Conservation (phyloP, 2,797 vertebrate species). For the Naso thynnoides region DNA sequence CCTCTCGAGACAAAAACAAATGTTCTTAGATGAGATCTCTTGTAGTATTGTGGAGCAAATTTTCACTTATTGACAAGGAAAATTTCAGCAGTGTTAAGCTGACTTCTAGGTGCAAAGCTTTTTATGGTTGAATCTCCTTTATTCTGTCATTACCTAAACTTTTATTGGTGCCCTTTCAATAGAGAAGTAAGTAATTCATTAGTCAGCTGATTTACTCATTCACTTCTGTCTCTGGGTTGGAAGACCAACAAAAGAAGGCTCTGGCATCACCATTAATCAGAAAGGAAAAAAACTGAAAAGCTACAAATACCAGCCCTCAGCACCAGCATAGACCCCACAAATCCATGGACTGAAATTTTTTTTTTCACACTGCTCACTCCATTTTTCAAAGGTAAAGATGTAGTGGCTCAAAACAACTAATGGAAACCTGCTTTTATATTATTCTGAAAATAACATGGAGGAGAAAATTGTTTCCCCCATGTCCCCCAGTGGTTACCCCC, state of each 20-base stretch:
- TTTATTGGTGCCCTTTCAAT: neutral
- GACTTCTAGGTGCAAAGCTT: conserved; percentile 12
- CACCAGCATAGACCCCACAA: neutral
- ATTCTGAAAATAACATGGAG: conserved; percentile 51
- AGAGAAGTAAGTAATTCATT: neutral
- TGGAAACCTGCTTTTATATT: conserved; percentile 32
- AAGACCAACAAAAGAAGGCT: conserved; percentile 11
- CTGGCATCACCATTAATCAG: conserved; percentile 17
- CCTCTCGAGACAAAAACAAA: conserved; percentile 23
- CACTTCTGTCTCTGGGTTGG: conserved; percentile 2
- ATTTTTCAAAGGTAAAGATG: conserved; percentile 34
- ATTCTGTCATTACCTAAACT: conserved; percentile 5
- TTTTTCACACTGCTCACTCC: conserved; percentile 7
- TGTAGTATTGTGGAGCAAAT: conserved; percentile 13
- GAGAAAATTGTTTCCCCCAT: conserved; percentile 39
- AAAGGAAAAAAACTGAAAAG: neutral
- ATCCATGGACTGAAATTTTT: neutral
- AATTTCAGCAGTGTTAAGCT: neutral
- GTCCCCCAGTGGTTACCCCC: conserved; percentile 25
- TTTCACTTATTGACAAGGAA: neutral
- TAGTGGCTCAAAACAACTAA: conserved; percentile 20
- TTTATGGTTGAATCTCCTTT: conserved; percentile 12
- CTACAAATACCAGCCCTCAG: conserved; percentile 4
- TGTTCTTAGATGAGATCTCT: neutral
- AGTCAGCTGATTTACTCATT: conserved; percentile 7